phyloP scores from a whole-genome alignment of 64 coral and sea anemone genomes.

The Trachythela sp. region DNA sequence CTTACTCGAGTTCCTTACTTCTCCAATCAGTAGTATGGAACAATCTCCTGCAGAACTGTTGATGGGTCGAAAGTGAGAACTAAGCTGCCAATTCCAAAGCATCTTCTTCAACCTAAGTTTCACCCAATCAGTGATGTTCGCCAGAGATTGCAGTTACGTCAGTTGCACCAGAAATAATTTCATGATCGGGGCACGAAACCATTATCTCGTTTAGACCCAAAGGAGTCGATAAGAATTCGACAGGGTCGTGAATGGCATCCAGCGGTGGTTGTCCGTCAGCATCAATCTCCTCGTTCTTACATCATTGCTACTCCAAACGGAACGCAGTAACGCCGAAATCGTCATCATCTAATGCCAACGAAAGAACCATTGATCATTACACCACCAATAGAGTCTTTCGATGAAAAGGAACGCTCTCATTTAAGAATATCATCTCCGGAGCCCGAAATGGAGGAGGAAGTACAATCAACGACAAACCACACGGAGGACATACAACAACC shows the following conservation, averaged over 20 bases:
- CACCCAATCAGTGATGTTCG: background rate
- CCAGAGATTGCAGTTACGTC: conserved; percentile 2
- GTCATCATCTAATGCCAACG: background rate
- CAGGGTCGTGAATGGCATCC: conserved; percentile 14
- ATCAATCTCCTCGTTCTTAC: conserved; percentile 29
- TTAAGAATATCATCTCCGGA: background rate
- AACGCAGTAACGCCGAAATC: conserved; percentile 1
- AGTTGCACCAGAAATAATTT: background rate
- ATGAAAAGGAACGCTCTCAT: background rate
- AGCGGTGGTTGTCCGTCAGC: conserved; percentile 4
- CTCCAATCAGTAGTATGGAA: conserved; percentile 48
- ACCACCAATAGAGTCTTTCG: background rate
- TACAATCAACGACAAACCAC: too few relatives aligned
- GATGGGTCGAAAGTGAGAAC: conserved; percentile 40
- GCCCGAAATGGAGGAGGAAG: background rate
- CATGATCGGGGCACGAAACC: conserved; percentile 33
- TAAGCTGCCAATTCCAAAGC: conserved; percentile 25
- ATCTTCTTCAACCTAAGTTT: conserved; percentile 1
- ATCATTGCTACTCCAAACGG: background rate
- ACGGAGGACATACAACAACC: background rate
- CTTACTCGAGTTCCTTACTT: conserved; percentile 17
- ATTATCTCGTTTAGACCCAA: background rate
- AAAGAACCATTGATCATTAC: background rate
- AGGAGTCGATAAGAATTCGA: conserved; percentile 24
- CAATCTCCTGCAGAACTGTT: conserved; percentile 33